Evolutionary conservation across 2,888 invertebrate genomes (phyloP).

Genomic region (Lasiommata megera): DNA sequence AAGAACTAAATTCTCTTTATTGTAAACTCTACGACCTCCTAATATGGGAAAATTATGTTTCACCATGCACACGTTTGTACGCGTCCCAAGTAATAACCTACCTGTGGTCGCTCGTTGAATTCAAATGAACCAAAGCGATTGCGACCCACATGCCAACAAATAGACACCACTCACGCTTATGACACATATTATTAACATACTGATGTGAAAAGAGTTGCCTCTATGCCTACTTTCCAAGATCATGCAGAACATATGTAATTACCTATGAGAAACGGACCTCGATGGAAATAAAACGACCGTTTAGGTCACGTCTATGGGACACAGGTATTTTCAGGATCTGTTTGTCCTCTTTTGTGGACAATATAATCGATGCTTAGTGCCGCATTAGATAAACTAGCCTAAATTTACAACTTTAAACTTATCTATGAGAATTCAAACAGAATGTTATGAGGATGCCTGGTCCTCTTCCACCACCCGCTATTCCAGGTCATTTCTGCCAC

Average conservation of each 20-base stretch:
- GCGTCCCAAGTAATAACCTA: slow-evolving; percentile 40
- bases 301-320: neutral
- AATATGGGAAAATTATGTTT: slow-evolving; percentile 39
- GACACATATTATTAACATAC: slow-evolving; percentile 38
- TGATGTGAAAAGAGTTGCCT: slow-evolving; percentile 29
- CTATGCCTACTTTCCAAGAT: slow-evolving; percentile 17
- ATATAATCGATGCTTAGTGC: too few relatives aligned
- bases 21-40: slow-evolving; percentile 19
- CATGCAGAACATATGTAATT: slow-evolving; percentile 15
- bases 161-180: slow-evolving; percentile 37
- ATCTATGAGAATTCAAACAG: too few relatives aligned
- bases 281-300: neutral
- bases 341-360: too few relatives aligned
- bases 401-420: too few relatives aligned
- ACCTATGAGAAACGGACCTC: neutral
- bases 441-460: too few relatives aligned
- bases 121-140: slow-evolving; percentile 36
- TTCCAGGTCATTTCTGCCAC: too few relatives aligned
- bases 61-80: slow-evolving; percentile 39
- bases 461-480: too few relatives aligned
- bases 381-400: too few relatives aligned
- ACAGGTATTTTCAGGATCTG: neutral
- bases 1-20: slow-evolving; percentile 5
- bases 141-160: slow-evolving; percentile 39
- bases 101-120: slow-evolving; percentile 42